A percentile compares a stretch with the other conserved stretches of the same genome.
These are phyloP conservation scores for Pollimyrus isidori DNA, from an alignment of 2,113 vertebrate species.

Conservation along the genomic window DNA sequence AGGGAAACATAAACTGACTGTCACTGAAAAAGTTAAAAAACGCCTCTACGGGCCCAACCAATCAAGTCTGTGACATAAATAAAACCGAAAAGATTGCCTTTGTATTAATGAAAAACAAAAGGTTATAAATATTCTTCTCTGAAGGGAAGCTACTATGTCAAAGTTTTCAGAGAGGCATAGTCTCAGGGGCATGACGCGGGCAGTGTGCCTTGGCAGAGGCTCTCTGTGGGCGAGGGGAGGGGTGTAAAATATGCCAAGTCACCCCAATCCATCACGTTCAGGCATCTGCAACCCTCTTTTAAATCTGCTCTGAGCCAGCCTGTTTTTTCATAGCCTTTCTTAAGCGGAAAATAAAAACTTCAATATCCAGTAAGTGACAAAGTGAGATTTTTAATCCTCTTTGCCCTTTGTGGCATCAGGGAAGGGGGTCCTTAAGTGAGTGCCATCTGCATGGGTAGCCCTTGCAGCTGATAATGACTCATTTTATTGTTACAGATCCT, in stretches of 20 bases:
- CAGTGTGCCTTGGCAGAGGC: not conserved
- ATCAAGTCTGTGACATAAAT: conserved; percentile 8
- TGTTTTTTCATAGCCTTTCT: conserved; percentile 37
- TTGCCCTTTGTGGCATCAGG: conserved; percentile 46
- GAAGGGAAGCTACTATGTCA: not conserved
- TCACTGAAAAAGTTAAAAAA: not conserved
- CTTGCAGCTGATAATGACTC: conserved; percentile 39
- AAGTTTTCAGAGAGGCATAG: not conserved
- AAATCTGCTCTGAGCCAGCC: conserved; percentile 32
- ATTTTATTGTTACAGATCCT: conserved; percentile 51
- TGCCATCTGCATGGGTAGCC: conserved; percentile 41
- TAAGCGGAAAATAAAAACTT: conserved; percentile 34
- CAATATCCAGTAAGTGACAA: conserved; percentile 38
- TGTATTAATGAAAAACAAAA: conserved; percentile 4
- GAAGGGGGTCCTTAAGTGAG: conserved; percentile 45
- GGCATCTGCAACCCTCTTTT: conserved; percentile 25
- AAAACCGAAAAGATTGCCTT: not conserved
- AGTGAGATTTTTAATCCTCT: conserved; percentile 27
- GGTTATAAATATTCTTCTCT: not conserved
- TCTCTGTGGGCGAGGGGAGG: not conserved
- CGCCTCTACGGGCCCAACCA: not conserved
- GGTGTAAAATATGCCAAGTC: not conserved
- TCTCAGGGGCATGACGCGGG: not conserved
- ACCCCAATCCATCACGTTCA: not conserved
- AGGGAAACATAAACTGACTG: conserved; percentile 8